Base-by-base conservation (phyloP, 2,888 invertebrate species). In the Drosophila prolongata region DNA sequence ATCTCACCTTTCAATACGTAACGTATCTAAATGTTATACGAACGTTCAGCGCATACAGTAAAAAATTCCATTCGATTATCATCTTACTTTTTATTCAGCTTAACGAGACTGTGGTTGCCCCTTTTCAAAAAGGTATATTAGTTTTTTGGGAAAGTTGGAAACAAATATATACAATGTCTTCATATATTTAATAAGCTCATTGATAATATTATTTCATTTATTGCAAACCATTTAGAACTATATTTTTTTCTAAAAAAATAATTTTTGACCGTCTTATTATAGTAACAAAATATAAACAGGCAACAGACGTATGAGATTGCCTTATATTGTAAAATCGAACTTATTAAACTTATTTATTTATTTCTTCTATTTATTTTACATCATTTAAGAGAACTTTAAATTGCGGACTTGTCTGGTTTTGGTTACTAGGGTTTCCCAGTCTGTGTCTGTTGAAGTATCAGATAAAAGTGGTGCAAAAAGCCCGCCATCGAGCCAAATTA, bases 31-130 rank as follows among this genome's bases (percentile, higher is more conserved):
- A 53, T 37, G 40, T 11, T 40, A 10, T 24, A n/a, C 19, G n/a
- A 52, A 38, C 14, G 30, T 50, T 8, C 10, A 53, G 24, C 27
- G 53, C 16, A 14, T 13, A 38, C 34, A 24, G 43, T 44, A 50
- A 47, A 62, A 75, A 69, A 73, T 54, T 52, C 64, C 57, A 76
- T 74, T 68, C 79, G 86, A 72, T 85, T 87, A 81, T 81, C 76
- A 76, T 71, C 64, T 74, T 72, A 69, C 79, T 74, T 76, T 82
- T 53, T 72, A 59, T 82, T 77, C 58, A 47, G 69, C 73, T 62
- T 79, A 82, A 86, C 87, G 77, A 86, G 83, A 75, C 71, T 66
- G 72, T 49, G 19, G 14, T 38, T 13, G 35, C 16, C 27, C 24
- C 11, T 16, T 57, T 46, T 3, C 1, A 2, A 43, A 2, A 14